Evolutionary conservation across 2,888 invertebrate genomes (phyloP).

Genomic region (Gastrophysa polygoni): DNA sequence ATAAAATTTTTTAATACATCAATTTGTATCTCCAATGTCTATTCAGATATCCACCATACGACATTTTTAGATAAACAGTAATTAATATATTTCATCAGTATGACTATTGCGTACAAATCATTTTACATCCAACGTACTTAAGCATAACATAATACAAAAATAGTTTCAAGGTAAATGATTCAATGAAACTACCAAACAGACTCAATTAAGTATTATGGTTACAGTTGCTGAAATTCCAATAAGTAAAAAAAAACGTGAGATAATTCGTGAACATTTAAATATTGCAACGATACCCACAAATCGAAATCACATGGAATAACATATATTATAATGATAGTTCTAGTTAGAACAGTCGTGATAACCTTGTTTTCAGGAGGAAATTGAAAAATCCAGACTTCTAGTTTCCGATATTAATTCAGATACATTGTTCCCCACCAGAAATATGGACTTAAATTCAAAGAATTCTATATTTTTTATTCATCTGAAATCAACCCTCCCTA

Average conservation of each 20-base stretch:
- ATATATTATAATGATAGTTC: background rate
- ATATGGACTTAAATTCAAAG: no score
- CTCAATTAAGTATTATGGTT: background rate
- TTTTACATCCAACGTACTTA: conserved; percentile 10
- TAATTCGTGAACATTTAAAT: conserved; percentile 1
- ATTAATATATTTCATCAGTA: conserved; percentile 9
- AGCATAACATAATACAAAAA: conserved; percentile 14
- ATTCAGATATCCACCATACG: background rate
- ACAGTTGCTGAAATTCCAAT: no score
- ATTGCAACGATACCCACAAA: conserved; percentile 16
- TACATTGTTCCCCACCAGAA: no score
- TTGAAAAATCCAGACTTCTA: no score
- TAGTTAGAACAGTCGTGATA: no score
- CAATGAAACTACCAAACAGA: background rate
- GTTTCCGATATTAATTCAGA: no score
- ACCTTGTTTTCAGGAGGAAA: no score
- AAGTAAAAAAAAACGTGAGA: conserved; percentile 12
- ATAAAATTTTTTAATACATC: background rate
- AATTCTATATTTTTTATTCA: no score
- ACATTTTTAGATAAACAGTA: conserved; percentile 9
- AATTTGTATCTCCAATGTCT: conserved; percentile 9
- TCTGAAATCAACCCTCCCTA: no score
- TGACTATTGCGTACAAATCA: conserved; percentile 1
- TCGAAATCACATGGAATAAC: background rate
- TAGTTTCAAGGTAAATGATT: conserved; percentile 1